These are phyloP conservation scores for Sebastes alutus DNA, from an alignment of 2,797 vertebrate species.

Conservation along the genomic window DNA sequence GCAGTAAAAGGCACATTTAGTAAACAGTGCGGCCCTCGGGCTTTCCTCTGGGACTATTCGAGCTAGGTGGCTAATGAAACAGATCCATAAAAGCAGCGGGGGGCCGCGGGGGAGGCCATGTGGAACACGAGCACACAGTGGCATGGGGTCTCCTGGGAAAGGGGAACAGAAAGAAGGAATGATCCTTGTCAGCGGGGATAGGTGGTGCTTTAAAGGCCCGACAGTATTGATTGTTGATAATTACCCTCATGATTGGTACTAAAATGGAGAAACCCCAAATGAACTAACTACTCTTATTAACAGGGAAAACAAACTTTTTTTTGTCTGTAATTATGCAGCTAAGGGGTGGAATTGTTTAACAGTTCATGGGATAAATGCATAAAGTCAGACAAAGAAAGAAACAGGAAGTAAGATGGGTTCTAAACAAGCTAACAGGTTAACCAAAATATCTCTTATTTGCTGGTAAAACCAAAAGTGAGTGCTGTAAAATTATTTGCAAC, in stretches of 20 bases:
- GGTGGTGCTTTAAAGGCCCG: conserved; percentile 19
- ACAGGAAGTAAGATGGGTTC: background rate
- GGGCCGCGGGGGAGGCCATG: conserved; percentile 27
- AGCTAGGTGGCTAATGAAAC: conserved; percentile 77
- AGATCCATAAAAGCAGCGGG: conserved; percentile 56
- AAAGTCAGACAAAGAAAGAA: background rate
- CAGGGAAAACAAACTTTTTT: background rate
- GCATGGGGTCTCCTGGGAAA: conserved; percentile 34
- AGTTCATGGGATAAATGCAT: background rate
- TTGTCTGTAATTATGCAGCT: background rate
- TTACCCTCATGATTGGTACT: conserved; percentile 21
- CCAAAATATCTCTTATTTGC: background rate
- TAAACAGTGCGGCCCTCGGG: conserved; percentile 66
- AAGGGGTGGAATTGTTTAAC: background rate
- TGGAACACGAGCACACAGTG: conserved; percentile 24
- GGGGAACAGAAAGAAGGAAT: conserved; percentile 8
- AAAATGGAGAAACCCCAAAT: conserved; percentile 11
- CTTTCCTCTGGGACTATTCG: conserved; percentile 69
- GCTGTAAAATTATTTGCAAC: background rate
- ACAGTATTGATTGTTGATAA: conserved; percentile 49
- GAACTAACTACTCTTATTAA: background rate
- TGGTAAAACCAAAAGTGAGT: background rate
- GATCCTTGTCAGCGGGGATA: conserved; percentile 25
- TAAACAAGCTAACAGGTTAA: background rate
- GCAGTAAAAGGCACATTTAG: conserved; percentile 76